Conservation (phyloP, 2,888 invertebrate genomes). For the Automeris io region DNA sequence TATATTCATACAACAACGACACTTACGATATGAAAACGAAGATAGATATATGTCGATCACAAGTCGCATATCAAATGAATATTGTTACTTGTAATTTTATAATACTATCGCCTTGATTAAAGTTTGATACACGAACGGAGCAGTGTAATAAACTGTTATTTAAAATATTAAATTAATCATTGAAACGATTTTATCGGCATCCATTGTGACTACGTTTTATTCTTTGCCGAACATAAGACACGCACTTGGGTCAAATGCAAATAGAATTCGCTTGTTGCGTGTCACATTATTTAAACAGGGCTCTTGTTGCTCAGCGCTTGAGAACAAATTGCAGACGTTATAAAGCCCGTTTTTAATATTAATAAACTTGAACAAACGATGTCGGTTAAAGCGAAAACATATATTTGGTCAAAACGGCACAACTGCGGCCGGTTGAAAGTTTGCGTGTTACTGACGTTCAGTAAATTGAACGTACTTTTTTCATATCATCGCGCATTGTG, state of each 20-base stretch:
- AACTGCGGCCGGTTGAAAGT: conserved; percentile 34
- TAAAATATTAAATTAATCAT: conserved; percentile 3
- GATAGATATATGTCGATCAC: conserved; percentile 44
- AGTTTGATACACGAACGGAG: background rate
- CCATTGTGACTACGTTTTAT: conserved; percentile 16
- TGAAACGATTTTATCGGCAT: conserved; percentile 8
- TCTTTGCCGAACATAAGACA: conserved; percentile 35
- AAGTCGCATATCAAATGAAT: conserved; percentile 34
- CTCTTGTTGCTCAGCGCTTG: conserved; percentile 46
- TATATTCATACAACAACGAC: conserved; percentile 45
- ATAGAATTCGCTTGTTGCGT: conserved; percentile 64
- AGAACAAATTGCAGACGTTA: conserved; percentile 62
- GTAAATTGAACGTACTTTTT: conserved; percentile 35
- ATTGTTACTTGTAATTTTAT: conserved; percentile 10
- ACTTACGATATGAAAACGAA: conserved; percentile 38
- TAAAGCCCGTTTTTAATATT: conserved; percentile 62
- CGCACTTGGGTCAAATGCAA: conserved; percentile 67
- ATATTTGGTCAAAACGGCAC: conserved; percentile 19
- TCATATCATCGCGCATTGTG: conserved; percentile 14
- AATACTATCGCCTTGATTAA: conserved; percentile 1
- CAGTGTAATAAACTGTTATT: background rate
- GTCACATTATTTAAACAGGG: conserved; percentile 43
- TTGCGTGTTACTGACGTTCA: conserved; percentile 34
- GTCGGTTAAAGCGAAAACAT: conserved; percentile 38
- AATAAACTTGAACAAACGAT: conserved; percentile 59